A percentile compares a stretch with the other conserved stretches of the same genome.
These are phyloP conservation scores for Norana najaformis DNA, from an alignment of 2,888 invertebrate genomes.

Conservation along the genomic window DNA sequence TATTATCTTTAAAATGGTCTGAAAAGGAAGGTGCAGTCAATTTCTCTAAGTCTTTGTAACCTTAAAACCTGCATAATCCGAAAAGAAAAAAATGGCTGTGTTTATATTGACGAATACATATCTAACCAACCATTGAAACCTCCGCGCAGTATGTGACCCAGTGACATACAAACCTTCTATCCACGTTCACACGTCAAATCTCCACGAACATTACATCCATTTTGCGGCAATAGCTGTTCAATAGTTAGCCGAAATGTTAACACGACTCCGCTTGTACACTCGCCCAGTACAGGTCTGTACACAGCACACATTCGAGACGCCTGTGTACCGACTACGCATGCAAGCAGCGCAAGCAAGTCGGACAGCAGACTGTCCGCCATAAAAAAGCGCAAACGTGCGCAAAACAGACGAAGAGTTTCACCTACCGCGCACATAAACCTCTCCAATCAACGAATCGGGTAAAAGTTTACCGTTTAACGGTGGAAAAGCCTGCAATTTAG, in stretches of 20 bases:
- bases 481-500: conserved; percentile 5
- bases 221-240: background rate
- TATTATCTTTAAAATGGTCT: background rate
- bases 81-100: background rate
- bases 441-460: conserved; percentile 7
- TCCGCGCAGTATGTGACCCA: conserved; percentile 13
- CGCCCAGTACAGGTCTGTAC: conserved; percentile 13
- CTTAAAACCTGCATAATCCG: background rate
- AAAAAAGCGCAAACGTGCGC: conserved; percentile 13
- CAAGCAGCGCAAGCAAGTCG: background rate
- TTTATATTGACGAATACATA: background rate
- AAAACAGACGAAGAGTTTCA: background rate
- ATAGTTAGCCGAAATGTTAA: background rate
- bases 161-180: background rate
- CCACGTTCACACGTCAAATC: too few relatives aligned
- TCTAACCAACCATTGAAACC: background rate
- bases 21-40: background rate
- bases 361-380: conserved; percentile 1
- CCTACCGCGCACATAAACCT: conserved; percentile 5
- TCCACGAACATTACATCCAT: too few relatives aligned
- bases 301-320: conserved; percentile 7
- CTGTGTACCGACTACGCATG: background rate
- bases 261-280: background rate
- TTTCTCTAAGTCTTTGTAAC: background rate
- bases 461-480: conserved; percentile 13